Base-by-base conservation (phyloP, 2,113 vertebrate species). In the Struthio camelus region DNA sequence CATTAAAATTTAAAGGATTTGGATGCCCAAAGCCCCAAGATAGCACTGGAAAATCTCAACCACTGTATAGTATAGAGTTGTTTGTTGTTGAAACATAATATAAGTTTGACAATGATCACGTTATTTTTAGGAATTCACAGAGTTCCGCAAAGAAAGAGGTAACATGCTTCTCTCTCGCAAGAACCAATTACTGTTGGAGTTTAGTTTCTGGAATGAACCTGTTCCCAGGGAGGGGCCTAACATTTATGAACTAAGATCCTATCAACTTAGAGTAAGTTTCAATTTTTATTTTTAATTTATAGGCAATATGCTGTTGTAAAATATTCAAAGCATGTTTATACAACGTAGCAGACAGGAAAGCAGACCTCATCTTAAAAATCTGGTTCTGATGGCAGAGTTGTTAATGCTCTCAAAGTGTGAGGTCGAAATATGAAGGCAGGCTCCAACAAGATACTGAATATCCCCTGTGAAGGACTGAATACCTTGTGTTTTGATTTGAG, bases 121-220 rank as follows among this genome's bases (percentile, higher is more conserved):
- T 66, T 94, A 8, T 54, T 96, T 94, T 95, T 32, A 91, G 99
- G 98, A 98, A 73, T 99, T 99, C 94, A 98, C 97, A 56, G 98
- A 98, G 56, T 99, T 99, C 95, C 98, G 99, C 71, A 98, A 98
- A 23, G 98, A 99, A 94, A 97, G 99, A 59, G 99, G 99, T 9
- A 98, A 98, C 97, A 99, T 99, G 99, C 98, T 99, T 83, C 98
- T 99, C 23, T 99, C 99, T 14, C 98, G 99, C 34, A 99, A 98
- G 97, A 99, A 99, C 96, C 99, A 99, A 89, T 97, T 99, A 48
- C 97, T 99, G 59, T 92, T 99, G 96, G 99, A 99, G 96, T 99
- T 99, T 95, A 99, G 99, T 87, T 99, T 99, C 98, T 99, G 99
- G 99, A 99, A 99, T 38, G 99, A 99, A 62, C 99, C 99, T 0